These are phyloP conservation scores for Noctua janthina DNA, from an alignment of 2,888 invertebrate genomes.

Conservation along the genomic window DNA sequence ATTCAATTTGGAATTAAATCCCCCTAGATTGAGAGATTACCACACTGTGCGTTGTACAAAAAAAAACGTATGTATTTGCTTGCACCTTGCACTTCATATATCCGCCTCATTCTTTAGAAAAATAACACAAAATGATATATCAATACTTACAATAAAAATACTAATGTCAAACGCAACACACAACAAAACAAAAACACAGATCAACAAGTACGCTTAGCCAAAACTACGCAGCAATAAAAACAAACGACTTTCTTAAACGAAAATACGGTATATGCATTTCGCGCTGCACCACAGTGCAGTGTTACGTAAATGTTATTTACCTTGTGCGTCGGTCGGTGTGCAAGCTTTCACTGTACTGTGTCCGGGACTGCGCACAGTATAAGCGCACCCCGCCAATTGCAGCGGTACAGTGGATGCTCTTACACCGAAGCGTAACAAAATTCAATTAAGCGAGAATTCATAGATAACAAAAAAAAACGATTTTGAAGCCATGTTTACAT, in stretches of 20 bases:
- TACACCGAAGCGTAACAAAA: constrained; percentile 40
- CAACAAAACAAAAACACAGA: neutral
- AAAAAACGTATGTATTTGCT: neutral
- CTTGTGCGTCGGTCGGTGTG: constrained; percentile 58
- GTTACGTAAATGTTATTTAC: constrained; percentile 62
- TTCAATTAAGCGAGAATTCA: neutral
- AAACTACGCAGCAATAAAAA: neutral
- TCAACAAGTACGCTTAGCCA: constrained; percentile 8
- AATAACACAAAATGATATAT: neutral
- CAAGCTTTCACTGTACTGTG: constrained; percentile 71
- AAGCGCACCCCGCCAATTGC: constrained; percentile 59
- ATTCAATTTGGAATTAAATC: too few relatives aligned
- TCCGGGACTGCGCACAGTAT: constrained; percentile 53
- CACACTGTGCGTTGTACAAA: neutral
- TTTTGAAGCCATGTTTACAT: too few relatives aligned
- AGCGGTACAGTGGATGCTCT: constrained; percentile 5
- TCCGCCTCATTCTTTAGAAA: neutral
- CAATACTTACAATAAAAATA: constrained; percentile 2
- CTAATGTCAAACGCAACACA: neutral
- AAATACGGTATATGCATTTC: constrained; percentile 39
- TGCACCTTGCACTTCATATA: neutral
- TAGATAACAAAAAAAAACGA: too few relatives aligned
- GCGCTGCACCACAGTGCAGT: constrained; percentile 37
- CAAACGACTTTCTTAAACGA: constrained; percentile 7
- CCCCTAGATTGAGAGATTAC: too few relatives aligned